A percentile compares a stretch with the other conserved stretches of the same genome.
Evolutionary conservation across 1,140 invertebrate genomes (phyloP).

Genomic region (Apis dorsata): DNA sequence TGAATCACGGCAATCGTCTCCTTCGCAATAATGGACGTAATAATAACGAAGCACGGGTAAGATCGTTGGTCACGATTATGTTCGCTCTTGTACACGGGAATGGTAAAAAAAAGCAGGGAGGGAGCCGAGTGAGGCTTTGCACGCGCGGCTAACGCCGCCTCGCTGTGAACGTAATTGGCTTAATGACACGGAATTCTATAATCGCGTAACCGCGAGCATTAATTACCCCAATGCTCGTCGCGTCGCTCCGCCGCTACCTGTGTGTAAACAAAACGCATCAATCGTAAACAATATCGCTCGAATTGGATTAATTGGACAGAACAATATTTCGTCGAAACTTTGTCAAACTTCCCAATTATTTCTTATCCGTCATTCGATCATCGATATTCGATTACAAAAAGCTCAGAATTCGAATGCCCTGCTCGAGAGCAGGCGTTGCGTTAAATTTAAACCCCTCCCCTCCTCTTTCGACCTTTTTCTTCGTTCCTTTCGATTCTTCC

Average conservation of each 20-base stretch:
- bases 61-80: conserved; percentile 61
- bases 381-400: too few species aligned
- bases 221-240: neutral
- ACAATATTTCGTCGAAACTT: too few species aligned
- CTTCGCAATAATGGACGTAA: conserved; percentile 61
- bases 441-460: too few species aligned
- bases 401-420: too few species aligned
- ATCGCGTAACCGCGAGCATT: conserved; percentile 22
- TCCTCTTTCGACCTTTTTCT: too few species aligned
- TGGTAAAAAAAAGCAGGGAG: conserved; percentile 19
- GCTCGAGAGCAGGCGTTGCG: too few species aligned
- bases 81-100: conserved; percentile 17
- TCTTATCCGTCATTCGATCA: too few species aligned
- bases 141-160: conserved; percentile 8
- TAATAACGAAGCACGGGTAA: conserved; percentile 53
- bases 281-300: too few species aligned
- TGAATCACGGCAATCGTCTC: conserved; percentile 62
- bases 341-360: too few species aligned
- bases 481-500: too few species aligned
- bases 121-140: conserved; percentile 17
- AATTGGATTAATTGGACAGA: too few species aligned
- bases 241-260: neutral
- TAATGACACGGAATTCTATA: conserved; percentile 28
- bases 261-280: neutral
- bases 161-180: conserved; percentile 21